These are phyloP conservation scores for Tyrophagus putrescentiae DNA, from an alignment of 1,140 invertebrate species.

Conservation along the genomic window DNA sequence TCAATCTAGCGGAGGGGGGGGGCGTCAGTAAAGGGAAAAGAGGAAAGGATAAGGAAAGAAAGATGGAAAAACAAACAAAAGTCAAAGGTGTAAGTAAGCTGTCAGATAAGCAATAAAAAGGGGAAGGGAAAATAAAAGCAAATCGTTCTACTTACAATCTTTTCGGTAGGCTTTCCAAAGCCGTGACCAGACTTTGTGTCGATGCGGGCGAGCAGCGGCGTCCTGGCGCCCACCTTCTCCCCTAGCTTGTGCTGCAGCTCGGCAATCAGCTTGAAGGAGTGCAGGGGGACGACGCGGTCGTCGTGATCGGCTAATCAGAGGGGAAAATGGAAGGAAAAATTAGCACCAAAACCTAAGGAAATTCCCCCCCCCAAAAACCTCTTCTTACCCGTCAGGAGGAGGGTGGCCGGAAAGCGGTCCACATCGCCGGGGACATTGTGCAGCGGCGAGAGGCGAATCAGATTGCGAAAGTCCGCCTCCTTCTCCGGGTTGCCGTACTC, in stretches of 20 bases:
- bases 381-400: constrained; percentile 57
- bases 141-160: constrained; percentile 39
- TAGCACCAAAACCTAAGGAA: neutral
- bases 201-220: constrained; percentile 71
- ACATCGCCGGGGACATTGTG: constrained; percentile 60
- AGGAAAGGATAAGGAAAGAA: no score
- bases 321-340: neutral
- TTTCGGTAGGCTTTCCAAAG: constrained; percentile 77
- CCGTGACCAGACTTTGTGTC: constrained; percentile 94
- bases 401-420: constrained; percentile 59
- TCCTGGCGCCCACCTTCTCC: constrained; percentile 44
- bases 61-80: no score
- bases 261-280: constrained; percentile 87
- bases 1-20: constrained; percentile 62
- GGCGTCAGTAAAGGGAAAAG: no score
- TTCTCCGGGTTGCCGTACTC: constrained; percentile 88
- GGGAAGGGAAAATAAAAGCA: no score
- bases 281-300: constrained; percentile 85
- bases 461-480: constrained; percentile 57
- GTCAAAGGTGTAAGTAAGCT: no score
- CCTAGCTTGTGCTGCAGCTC: constrained; percentile 63
- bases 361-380: no score
- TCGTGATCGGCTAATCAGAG: constrained; percentile 70
- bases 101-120: no score
- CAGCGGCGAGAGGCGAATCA: constrained; percentile 60